Conservation (phyloP, 2,888 invertebrate species). For the Rhingia campestris region DNA sequence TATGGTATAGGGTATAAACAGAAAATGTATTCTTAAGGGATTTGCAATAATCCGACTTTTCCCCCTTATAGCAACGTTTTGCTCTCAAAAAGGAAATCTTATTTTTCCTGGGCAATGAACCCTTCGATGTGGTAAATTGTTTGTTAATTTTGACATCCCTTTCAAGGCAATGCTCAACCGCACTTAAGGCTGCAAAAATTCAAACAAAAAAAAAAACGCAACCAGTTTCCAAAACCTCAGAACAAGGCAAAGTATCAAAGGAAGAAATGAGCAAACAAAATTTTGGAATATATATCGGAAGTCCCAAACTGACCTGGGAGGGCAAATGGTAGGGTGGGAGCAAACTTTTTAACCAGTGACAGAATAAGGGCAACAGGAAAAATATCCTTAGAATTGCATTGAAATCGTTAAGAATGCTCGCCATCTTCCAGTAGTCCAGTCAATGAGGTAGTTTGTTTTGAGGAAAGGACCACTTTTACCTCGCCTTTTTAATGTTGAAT, state of each 20-base stretch:
- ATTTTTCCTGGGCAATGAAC: constrained; percentile 30
- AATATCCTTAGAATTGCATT: background rate
- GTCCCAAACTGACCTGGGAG: constrained; percentile 47
- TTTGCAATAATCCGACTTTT: constrained; percentile 18
- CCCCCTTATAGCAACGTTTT: background rate
- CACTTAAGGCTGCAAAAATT: constrained; percentile 32
- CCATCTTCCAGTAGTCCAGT: background rate
- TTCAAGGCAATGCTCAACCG: constrained; percentile 47
- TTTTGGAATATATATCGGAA: constrained; percentile 35
- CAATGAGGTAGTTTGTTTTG: too few species aligned
- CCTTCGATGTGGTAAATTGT: constrained; percentile 27
- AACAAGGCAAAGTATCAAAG: background rate
- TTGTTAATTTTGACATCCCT: constrained; percentile 49
- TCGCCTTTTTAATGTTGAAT: too few species aligned
- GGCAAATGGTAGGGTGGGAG: constrained; percentile 15
- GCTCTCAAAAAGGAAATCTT: constrained; percentile 2
- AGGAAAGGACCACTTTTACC: too few species aligned
- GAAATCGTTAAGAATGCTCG: background rate
- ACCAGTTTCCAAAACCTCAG: constrained; percentile 40
- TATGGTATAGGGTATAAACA: too few species aligned
- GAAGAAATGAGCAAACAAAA: constrained; percentile 5
- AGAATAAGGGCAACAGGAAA: background rate
- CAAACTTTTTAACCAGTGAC: constrained; percentile 12
- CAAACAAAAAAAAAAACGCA: constrained; percentile 36
- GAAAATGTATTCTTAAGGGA: constrained; percentile 29